phyloP scores from a whole-genome alignment of 2,888 invertebrate genomes.

The Drosophila limbata region DNA sequence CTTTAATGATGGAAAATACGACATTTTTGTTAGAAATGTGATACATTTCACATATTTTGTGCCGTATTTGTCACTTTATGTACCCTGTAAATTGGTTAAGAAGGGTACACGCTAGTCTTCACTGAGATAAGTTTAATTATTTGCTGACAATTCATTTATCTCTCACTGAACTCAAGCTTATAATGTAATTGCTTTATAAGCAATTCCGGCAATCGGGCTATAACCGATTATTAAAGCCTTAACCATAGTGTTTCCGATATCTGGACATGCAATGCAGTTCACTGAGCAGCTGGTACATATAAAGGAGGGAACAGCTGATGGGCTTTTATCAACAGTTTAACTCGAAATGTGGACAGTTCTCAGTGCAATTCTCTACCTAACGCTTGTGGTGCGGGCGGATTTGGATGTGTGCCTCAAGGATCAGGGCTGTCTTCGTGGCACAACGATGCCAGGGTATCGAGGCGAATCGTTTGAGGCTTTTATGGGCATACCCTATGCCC shows the following conservation, averaged over 20 bases:
- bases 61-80: not conserved
- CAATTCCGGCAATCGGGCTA: not conserved
- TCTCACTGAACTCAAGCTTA: not conserved
- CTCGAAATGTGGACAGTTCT: constrained; percentile 18
- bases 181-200: constrained; percentile 2
- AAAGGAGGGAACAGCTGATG: constrained; percentile 8
- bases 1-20: no score
- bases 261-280: constrained; percentile 24
- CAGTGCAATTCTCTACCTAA: not conserved
- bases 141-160: not conserved
- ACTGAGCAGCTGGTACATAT: constrained; percentile 5
- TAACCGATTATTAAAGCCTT: not conserved
- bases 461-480: constrained; percentile 81
- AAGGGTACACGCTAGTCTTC: not conserved
- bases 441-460: constrained; percentile 69
- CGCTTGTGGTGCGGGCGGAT: constrained; percentile 17
- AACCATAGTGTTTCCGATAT: not conserved
- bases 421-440: constrained; percentile 78
- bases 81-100: not conserved
- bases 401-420: constrained; percentile 72
- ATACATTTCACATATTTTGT: no score
- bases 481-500: constrained; percentile 83
- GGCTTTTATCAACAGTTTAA: not conserved
- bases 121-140: not conserved
- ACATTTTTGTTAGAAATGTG: no score